Percentiles rank a stretch among this genome's conserved stretches.
phyloP scores from a whole-genome alignment of 1,140 invertebrate genomes.

The Bicyclus anynana region DNA sequence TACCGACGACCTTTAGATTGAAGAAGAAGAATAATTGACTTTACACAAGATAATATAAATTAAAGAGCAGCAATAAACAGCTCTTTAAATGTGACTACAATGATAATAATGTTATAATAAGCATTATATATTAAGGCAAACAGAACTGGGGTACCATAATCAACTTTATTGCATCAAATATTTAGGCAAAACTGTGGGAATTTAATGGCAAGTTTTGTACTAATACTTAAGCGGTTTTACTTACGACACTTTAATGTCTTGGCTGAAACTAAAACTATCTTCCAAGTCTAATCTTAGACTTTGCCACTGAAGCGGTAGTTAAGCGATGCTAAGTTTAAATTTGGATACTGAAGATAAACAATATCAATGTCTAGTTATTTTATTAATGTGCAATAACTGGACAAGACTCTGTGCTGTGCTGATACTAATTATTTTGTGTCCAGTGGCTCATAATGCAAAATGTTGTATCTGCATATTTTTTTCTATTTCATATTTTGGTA shows the following conservation, averaged over 20 bases:
- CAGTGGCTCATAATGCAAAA: neutral
- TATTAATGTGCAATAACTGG: neutral
- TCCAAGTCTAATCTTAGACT: constrained; percentile 22
- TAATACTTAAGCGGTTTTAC: constrained; percentile 37
- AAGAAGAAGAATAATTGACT: too few species aligned
- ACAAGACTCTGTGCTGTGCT: neutral
- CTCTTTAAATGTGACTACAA: too few species aligned
- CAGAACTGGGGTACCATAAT: too few species aligned
- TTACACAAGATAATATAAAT: too few species aligned
- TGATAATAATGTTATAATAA: too few species aligned
- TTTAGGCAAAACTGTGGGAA: neutral
- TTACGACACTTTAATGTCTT: constrained; percentile 58
- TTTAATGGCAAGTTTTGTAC: constrained; percentile 14
- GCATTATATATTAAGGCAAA: too few species aligned
- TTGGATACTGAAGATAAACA: neutral
- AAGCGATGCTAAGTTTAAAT: neutral
- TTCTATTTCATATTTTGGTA: too few species aligned
- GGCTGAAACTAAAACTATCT: constrained; percentile 34
- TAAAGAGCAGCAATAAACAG: too few species aligned
- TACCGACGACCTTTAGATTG: too few species aligned
- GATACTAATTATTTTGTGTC: neutral
- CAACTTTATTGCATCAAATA: neutral
- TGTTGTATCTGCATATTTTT: neutral
- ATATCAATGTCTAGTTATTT: constrained; percentile 1
- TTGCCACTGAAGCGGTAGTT: neutral